phyloP scores from a whole-genome alignment of 1,140 invertebrate species.

The Idris sp. region DNA sequence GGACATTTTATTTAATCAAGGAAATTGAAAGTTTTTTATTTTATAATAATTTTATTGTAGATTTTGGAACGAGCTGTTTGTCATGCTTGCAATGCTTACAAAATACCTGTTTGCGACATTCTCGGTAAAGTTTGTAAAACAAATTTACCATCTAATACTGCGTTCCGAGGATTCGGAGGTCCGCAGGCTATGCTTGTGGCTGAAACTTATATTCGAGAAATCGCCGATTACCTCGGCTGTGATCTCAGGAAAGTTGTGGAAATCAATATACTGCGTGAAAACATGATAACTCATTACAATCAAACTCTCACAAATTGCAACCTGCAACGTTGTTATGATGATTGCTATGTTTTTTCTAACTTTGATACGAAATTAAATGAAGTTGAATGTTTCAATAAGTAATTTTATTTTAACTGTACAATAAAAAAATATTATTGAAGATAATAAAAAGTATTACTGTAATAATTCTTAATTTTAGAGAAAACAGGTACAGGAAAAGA shows the following conservation, averaged over 20 bases:
- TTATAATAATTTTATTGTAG: slow-evolving; percentile 77
- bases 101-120: slow-evolving; percentile 84
- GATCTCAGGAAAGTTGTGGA: slow-evolving; percentile 80
- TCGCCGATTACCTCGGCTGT: slow-evolving; percentile 84
- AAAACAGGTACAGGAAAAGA: slow-evolving; percentile 91
- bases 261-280: slow-evolving; percentile 90
- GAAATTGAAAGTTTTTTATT: no score
- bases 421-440: slow-evolving; percentile 4
- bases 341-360: slow-evolving; percentile 85
- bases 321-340: slow-evolving; percentile 87
- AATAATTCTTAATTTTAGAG: slow-evolving; percentile 77
- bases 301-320: slow-evolving; percentile 88
- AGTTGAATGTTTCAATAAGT: slow-evolving; percentile 87
- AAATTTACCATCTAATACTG: slow-evolving; percentile 92
- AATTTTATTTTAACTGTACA: slow-evolving; percentile 42
- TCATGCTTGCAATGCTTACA: slow-evolving; percentile 88
- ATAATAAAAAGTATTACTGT: no score
- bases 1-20: no score
- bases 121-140: slow-evolving; percentile 87
- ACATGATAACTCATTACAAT: slow-evolving; percentile 87
- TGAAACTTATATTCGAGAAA: slow-evolving; percentile 87
- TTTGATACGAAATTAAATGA: slow-evolving; percentile 81
- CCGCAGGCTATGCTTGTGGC: slow-evolving; percentile 92
- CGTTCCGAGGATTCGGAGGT: slow-evolving; percentile 92
- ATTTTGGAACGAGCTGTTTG: slow-evolving; percentile 87